Conservation (phyloP, 1,140 invertebrate genomes). For the Ptiloglossa arizonensis region DNA sequence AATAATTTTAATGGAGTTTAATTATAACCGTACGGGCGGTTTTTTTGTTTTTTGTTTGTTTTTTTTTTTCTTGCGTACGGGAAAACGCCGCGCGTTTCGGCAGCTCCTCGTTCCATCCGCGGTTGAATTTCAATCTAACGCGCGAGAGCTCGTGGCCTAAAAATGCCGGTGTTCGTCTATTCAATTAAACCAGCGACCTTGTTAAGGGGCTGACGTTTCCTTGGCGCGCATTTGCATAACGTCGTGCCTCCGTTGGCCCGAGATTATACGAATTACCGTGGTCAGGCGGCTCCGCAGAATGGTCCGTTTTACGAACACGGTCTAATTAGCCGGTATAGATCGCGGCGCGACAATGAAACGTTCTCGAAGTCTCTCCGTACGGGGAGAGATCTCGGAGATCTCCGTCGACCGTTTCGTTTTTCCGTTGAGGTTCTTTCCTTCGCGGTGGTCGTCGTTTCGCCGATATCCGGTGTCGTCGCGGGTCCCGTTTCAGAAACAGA, state of each 20-base stretch:
- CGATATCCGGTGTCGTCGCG: neutral
- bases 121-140: conserved; percentile 8
- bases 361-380: neutral
- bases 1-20: conserved; percentile 34
- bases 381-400: conserved; percentile 64
- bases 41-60: too few species aligned
- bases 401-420: conserved; percentile 32
- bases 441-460: neutral
- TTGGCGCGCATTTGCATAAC: conserved; percentile 2
- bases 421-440: neutral
- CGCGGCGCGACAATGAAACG: conserved; percentile 6
- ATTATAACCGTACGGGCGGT: too few species aligned
- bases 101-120: neutral
- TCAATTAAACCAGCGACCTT: conserved; percentile 27
- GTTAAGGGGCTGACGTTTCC: conserved; percentile 15
- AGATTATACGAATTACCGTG: conserved; percentile 15
- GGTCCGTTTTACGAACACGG: neutral
- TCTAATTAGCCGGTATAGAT: conserved; percentile 29
- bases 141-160: neutral
- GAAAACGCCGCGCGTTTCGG: neutral
- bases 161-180: conserved; percentile 16
- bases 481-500: conserved; percentile 24
- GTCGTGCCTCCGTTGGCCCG: neutral
- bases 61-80: too few species aligned
- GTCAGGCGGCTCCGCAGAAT: neutral